These are phyloP conservation scores for Mormyrops attenuatus DNA, from an alignment of 2,797 vertebrate genomes.

Conservation along the genomic window DNA sequence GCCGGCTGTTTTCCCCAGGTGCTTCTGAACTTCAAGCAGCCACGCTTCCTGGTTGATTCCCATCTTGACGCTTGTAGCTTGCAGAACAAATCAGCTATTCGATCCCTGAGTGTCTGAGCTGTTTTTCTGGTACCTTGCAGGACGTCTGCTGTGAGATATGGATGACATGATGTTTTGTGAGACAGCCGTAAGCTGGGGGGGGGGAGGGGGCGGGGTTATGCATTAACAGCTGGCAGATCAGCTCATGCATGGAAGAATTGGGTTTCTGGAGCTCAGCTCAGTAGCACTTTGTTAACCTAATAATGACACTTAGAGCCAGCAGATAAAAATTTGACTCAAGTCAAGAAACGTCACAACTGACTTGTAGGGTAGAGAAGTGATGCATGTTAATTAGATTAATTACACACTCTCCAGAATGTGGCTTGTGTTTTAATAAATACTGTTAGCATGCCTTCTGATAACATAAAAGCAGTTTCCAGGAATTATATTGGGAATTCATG, in stretches of 20 bases:
- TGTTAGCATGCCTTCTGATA: not conserved
- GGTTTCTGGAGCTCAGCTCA: conserved; percentile 13
- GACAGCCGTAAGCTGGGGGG: not conserved
- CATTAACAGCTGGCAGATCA: not conserved
- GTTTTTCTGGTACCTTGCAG: not conserved
- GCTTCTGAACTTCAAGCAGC: not conserved
- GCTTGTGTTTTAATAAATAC: not conserved
- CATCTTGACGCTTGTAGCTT: not conserved
- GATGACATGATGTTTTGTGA: not conserved
- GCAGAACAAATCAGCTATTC: not conserved
- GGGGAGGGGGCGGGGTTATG: not conserved
- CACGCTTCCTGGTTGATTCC: not conserved
- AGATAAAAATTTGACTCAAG: not conserved
- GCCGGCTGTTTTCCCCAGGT: not conserved
- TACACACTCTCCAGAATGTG: not conserved
- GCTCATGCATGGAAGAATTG: not conserved
- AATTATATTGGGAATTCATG: not conserved
- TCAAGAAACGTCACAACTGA: not conserved
- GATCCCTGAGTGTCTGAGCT: not conserved
- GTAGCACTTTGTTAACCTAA: not conserved
- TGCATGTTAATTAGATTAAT: not conserved
- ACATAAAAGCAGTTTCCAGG: not conserved
- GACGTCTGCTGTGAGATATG: not conserved
- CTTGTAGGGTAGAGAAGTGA: not conserved
- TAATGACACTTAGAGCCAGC: not conserved